Base-by-base conservation (phyloP, 2,888 invertebrate genomes). In the Hydrotaea cyrtoneurina region DNA sequence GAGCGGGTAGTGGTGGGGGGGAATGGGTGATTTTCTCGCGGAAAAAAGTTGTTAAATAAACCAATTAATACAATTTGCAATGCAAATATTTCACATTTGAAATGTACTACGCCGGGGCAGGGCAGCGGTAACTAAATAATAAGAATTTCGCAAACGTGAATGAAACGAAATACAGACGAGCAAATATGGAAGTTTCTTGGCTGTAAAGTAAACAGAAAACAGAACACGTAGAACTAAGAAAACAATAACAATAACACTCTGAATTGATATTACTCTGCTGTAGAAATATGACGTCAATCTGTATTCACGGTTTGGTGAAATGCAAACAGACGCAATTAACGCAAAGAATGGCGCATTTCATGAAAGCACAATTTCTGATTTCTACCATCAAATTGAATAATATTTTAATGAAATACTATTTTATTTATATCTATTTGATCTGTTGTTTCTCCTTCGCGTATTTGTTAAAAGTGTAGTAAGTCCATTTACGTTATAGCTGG, bases 71-170 rank as follows among this genome's bases (percentile, higher is more conserved):
- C 23, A 46, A 46, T 69, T 69, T 69, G 69, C 69, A 69, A 21
- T 69, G 69, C 69, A 46, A 69, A 69, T 69, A 69, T 23, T 46
- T 69, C 46, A 21, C 69, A 46, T 69, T 15, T 62, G 62, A n/a
- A 50, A 50, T n/a, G 13, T 50, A 50, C n/a, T 15, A 50, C n/a
- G n/a, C 13, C n/a, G 50, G 15, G 15, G 50, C 3, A 10, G 13
- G 3, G 50, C n/a, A n/a, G 15, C n/a, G 15, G n/a, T 15, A 2
- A 50, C 13, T 50, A 43, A 59, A 23, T 59, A 26, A 59, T 62
- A 10, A 62, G 62, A 62, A 62, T 59, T 26, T 59, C 21, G 23
- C 10, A 7, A 31, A 36, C 62, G 62, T n/a, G 62, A 50, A 10
- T 31, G 26, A 31, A 59, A 13, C 19, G 13, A 62, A 36, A 62